Evolutionary conservation across 2,888 invertebrate species (phyloP).

Genomic region (Andrena chrysosceles): DNA sequence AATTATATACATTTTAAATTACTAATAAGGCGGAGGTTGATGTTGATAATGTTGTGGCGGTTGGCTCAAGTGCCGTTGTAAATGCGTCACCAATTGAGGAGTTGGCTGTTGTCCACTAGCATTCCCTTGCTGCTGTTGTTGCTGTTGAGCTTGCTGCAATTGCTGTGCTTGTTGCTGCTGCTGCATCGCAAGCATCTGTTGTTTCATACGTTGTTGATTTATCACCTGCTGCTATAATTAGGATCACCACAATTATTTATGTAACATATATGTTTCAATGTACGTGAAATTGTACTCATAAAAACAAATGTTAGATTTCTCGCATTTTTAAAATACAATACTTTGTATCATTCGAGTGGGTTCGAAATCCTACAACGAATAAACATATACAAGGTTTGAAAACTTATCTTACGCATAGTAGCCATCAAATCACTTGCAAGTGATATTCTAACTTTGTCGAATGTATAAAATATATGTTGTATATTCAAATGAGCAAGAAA

Average conservation of each 20-base stretch:
- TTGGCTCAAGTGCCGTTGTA: constrained; percentile 88
- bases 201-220: constrained; percentile 88
- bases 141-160: constrained; percentile 85
- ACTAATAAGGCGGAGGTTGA: constrained; percentile 87
- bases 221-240: constrained; percentile 77
- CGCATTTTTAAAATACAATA: no score
- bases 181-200: constrained; percentile 90
- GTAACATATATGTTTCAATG: constrained; percentile 1
- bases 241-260: constrained; percentile 28
- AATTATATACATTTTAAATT: constrained; percentile 54
- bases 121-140: constrained; percentile 85
- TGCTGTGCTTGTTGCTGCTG: constrained; percentile 82
- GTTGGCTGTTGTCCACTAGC: constrained; percentile 86
- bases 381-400: no score
- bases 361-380: no score
- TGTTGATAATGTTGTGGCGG: constrained; percentile 86
- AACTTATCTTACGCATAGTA: no score
- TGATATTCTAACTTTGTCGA: no score
- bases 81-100: constrained; percentile 88
- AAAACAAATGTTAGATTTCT: no score
- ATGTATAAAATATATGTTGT: no score
- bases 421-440: no score
- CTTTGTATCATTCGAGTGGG: no score
- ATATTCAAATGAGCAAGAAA: no score
- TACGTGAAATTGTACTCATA: background rate